A percentile compares a stretch with the other conserved stretches of the same genome.
phyloP scores from a whole-genome alignment of 2,113 vertebrate species.

The Gobius niger region DNA sequence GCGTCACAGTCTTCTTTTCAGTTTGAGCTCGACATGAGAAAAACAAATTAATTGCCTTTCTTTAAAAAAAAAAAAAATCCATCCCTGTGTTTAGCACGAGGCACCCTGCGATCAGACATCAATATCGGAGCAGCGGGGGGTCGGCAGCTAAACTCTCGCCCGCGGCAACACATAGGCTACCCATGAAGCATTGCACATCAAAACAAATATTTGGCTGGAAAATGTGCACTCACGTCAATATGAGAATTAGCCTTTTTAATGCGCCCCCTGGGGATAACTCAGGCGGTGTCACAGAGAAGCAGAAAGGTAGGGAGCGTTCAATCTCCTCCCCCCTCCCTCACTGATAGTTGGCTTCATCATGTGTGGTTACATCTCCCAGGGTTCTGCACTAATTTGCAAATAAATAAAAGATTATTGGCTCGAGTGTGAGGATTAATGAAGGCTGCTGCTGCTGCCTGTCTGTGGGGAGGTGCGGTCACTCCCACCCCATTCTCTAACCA shows the following conservation, averaged over 20 bases:
- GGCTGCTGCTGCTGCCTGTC: conserved; percentile 48
- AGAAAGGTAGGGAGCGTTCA: conserved; percentile 29
- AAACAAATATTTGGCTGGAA: conserved; percentile 25
- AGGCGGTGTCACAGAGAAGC: conserved; percentile 11
- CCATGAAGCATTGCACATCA: conserved; percentile 18
- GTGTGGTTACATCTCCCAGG: conserved; percentile 57
- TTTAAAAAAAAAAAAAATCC: conserved; percentile 23
- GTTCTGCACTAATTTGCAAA: conserved; percentile 64
- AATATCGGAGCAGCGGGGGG: conserved; percentile 51
- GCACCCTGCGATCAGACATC: conserved; percentile 57
- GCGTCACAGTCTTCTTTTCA: conserved; percentile 25
- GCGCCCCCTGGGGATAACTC: conserved; percentile 19
- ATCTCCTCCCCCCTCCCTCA: conserved; percentile 21
- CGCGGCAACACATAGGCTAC: conserved; percentile 22
- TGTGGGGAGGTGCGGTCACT: conserved; percentile 47
- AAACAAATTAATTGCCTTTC: conserved; percentile 43
- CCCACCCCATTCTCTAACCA: conserved; percentile 61
- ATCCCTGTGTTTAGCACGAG: conserved; percentile 35
- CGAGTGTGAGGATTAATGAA: conserved; percentile 62
- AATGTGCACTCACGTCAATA: conserved; percentile 28
- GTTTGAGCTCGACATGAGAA: conserved; percentile 15
- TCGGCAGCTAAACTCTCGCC: conserved; percentile 19
- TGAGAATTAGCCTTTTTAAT: conserved; percentile 45
- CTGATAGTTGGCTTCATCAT: conserved; percentile 60
- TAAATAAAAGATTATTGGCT: conserved; percentile 73